These are phyloP conservation scores for Gasterosteus aculeatus DNA, from an alignment of 2,113 vertebrate genomes.

Conservation along the genomic window DNA sequence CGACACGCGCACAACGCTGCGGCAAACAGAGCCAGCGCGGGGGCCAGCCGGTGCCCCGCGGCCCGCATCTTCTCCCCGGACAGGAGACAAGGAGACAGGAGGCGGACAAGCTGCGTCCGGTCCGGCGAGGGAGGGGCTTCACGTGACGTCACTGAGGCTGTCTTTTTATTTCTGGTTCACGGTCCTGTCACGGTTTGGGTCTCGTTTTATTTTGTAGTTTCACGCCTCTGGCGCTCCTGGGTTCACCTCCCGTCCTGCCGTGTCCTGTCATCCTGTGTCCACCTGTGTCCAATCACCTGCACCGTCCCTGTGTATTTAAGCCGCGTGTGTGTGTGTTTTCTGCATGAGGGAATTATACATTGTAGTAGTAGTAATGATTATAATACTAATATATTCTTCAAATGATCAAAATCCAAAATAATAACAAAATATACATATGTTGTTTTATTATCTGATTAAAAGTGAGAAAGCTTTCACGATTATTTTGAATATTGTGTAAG, in stretches of 20 bases:
- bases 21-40: slow-evolving; percentile 53
- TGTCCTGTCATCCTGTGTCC: too few species aligned
- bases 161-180: background rate
- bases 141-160: slow-evolving; percentile 44
- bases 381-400: background rate
- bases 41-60: slow-evolving; percentile 44
- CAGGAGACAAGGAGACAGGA: slow-evolving; percentile 4
- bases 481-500: too few species aligned
- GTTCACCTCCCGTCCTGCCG: too few species aligned
- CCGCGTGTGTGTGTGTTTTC: background rate
- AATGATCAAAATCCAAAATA: background rate
- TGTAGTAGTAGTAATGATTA: background rate
- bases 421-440: too few species aligned
- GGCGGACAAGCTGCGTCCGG: slow-evolving; percentile 4
- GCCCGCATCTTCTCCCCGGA: slow-evolving; percentile 64
- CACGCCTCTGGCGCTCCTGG: too few species aligned
- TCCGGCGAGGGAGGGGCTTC: background rate
- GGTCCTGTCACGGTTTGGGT: too few species aligned
- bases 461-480: too few species aligned
- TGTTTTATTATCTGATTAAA: too few species aligned
- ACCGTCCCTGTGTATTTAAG: too few species aligned
- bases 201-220: too few species aligned
- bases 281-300: too few species aligned
- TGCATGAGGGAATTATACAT: background rate
- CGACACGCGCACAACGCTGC: slow-evolving; percentile 47